Percentiles rank a stretch among this genome's conserved stretches.
These are phyloP conservation scores for Melospiza melodia DNA, from an alignment of 2,113 vertebrate genomes.

Conservation along the genomic window DNA sequence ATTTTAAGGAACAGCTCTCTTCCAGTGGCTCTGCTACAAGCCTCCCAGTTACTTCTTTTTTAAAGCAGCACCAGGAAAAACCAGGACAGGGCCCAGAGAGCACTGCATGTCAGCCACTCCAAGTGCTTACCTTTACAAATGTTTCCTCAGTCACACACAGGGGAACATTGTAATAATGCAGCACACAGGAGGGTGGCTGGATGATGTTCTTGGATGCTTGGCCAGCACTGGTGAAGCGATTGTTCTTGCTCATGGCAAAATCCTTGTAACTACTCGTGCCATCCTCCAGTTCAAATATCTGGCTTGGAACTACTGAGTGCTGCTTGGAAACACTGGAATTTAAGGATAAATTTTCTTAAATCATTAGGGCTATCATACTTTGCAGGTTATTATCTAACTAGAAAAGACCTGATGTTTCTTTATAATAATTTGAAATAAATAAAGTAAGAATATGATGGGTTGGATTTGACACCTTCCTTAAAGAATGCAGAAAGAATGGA, in stretches of 20 bases:
- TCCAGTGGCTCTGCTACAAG: background rate
- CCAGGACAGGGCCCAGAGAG: background rate
- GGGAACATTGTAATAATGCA: constrained; percentile 96
- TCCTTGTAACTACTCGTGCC: constrained; percentile 96
- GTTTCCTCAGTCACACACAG: constrained; percentile 90
- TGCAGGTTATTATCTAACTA: background rate
- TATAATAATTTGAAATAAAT: background rate
- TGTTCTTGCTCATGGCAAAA: constrained; percentile 97
- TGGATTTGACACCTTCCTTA: background rate
- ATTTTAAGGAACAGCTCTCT: background rate
- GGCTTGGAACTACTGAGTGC: constrained; percentile 94
- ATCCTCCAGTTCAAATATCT: constrained; percentile 94
- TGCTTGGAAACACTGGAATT: constrained; percentile 90
- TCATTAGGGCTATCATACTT: background rate
- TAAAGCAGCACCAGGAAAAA: background rate
- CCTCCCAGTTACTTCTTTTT: background rate
- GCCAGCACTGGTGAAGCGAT: constrained; percentile 94
- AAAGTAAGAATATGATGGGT: background rate
- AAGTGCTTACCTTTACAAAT: constrained; percentile 82
- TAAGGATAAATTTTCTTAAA: background rate
- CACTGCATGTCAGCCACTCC: background rate
- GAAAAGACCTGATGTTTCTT: background rate
- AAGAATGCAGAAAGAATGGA: background rate
- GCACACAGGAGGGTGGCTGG: constrained; percentile 93
- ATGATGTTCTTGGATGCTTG: constrained; percentile 98